phyloP scores from a whole-genome alignment of 1,140 invertebrate species.

The Drosophila nasuta region DNA sequence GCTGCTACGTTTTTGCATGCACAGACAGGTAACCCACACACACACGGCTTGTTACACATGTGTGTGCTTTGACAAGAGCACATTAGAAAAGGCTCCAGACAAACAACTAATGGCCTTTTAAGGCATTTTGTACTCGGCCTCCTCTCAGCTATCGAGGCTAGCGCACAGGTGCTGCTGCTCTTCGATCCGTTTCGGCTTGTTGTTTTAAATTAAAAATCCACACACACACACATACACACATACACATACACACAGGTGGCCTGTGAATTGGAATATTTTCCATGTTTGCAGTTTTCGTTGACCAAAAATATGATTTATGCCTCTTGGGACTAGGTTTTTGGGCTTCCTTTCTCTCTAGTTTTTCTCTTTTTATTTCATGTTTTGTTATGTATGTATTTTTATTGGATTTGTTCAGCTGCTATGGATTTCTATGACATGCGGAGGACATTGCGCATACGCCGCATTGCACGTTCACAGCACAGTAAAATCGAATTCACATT shows the following conservation, averaged over 20 bases:
- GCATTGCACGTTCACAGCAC: conserved; percentile 50
- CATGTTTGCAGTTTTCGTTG: conserved; percentile 53
- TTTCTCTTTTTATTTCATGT: not conserved
- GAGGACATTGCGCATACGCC: conserved; percentile 67
- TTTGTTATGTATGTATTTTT: conserved; percentile 52
- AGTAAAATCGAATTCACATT: conserved; percentile 46
- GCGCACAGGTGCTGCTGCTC: conserved; percentile 55
- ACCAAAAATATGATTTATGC: conserved; percentile 55
- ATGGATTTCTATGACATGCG: conserved; percentile 18
- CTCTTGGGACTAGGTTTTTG: conserved; percentile 20
- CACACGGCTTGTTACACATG: conserved; percentile 28
- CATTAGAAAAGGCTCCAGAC: conserved; percentile 71
- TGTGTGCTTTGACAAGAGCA: conserved; percentile 73
- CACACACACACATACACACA: conserved; percentile 43
- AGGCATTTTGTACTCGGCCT: conserved; percentile 60
- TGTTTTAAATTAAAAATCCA: conserved; percentile 81
- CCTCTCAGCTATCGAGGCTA: conserved; percentile 13
- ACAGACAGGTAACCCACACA: conserved; percentile 47
- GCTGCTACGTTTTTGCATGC: conserved; percentile 74
- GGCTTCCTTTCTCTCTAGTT: conserved; percentile 6
- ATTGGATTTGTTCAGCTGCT: conserved; percentile 65
- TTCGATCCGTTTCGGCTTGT: conserved; percentile 55
- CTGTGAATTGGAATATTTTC: conserved; percentile 40
- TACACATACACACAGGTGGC: conserved; percentile 3
- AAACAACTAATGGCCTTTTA: conserved; percentile 82